These are phyloP conservation scores for Rhynchotus rufescens DNA, from an alignment of 2,797 vertebrate genomes.

Conservation along the genomic window DNA sequence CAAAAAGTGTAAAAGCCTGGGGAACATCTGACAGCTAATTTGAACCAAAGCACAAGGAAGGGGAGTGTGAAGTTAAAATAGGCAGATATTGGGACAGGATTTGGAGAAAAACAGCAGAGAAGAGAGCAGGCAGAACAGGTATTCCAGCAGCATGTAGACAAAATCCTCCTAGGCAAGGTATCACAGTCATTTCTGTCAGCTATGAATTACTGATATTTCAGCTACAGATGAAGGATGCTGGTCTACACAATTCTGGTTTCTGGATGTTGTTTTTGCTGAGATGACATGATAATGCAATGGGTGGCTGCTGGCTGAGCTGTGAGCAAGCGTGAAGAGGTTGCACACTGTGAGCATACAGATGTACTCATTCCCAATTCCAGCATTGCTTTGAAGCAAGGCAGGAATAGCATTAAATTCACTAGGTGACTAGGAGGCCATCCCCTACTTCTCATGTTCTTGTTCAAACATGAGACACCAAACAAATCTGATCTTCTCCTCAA, in stretches of 20 bases:
- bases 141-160: conserved; percentile 11
- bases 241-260: not conserved
- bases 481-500: not conserved
- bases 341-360: not conserved
- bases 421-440: not conserved
- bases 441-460: not conserved
- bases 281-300: not conserved
- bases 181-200: not conserved
- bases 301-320: not conserved
- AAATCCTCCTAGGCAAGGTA: not conserved
- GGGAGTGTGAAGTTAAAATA: not conserved
- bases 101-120: not conserved
- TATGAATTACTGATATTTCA: not conserved
- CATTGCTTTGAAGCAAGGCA: not conserved
- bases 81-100: not conserved
- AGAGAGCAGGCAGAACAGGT: not conserved
- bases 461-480: not conserved
- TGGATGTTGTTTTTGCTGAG: conserved; percentile 4
- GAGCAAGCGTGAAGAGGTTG: not conserved
- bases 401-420: not conserved
- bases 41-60: not conserved
- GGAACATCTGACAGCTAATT: conserved; percentile 24
- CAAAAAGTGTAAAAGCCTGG: not conserved
- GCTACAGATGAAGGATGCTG: not conserved
- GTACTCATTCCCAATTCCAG: not conserved